Conservation (phyloP, 2,113 vertebrate genomes). For the Xyrauchen texanus region DNA sequence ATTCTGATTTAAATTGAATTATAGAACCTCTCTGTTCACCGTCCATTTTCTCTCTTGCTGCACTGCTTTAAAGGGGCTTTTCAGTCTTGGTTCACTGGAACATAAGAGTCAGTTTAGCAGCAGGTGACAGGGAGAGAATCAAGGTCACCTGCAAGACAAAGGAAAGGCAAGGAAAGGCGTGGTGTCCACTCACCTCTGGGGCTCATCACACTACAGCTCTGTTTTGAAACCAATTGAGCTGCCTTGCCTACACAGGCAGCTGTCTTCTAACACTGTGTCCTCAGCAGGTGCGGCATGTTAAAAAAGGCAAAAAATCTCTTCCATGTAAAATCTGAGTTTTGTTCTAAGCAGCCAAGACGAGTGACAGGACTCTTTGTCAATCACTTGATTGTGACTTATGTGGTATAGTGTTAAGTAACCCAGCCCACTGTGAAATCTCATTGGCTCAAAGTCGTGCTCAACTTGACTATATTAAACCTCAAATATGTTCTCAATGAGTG, state of each 20-base stretch:
- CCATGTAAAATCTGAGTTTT: not conserved
- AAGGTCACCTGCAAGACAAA: conserved; percentile 51
- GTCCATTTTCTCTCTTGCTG: conserved; percentile 39
- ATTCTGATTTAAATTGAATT: conserved; percentile 44
- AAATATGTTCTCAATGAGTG: too few relatives aligned
- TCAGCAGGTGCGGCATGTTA: not conserved
- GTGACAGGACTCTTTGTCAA: too few relatives aligned
- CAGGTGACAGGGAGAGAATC: conserved; percentile 44
- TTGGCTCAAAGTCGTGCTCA: too few relatives aligned
- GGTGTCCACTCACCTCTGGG: conserved; percentile 23
- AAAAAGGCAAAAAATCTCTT: not conserved
- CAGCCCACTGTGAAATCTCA: too few relatives aligned
- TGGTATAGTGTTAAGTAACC: too few relatives aligned
- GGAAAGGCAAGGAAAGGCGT: conserved; percentile 37
- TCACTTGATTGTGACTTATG: too few relatives aligned
- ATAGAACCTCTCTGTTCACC: conserved; percentile 57
- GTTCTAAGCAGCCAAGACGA: too few relatives aligned
- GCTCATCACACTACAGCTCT: not conserved
- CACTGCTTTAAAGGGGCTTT: conserved; percentile 59
- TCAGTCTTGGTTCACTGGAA: conserved; percentile 46
- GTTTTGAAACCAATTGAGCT: not conserved
- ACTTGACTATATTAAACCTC: too few relatives aligned
- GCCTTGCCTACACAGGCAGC: not conserved
- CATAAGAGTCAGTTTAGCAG: conserved; percentile 58
- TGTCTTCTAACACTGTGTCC: not conserved